phyloP scores from a whole-genome alignment of 2,797 vertebrate genomes.

The Mormyrops boulengeri region DNA sequence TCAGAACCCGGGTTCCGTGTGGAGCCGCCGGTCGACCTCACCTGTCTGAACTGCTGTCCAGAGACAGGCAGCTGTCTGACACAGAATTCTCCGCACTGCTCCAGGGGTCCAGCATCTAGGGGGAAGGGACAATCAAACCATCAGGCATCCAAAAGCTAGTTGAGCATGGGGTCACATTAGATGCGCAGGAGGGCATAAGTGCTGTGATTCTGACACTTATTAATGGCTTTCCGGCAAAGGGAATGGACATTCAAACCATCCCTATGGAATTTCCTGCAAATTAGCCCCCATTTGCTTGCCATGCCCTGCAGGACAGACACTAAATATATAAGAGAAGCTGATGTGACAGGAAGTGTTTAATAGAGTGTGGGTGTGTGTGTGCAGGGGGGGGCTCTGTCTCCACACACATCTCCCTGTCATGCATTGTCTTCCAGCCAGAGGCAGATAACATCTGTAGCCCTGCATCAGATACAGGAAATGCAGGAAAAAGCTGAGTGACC shows the following conservation, averaged over 20 bases:
- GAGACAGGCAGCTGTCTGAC: conserved; percentile 92
- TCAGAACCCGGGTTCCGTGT: background rate
- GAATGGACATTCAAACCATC: background rate
- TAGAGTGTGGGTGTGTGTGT: background rate
- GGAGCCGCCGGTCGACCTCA: conserved; percentile 42
- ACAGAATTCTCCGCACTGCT: conserved; percentile 93
- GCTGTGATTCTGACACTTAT: background rate
- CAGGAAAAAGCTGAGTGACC: conserved; percentile 11
- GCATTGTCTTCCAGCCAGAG: background rate
- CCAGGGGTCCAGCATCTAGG: conserved; percentile 85
- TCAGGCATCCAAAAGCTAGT: background rate
- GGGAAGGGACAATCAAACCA: conserved; percentile 5
- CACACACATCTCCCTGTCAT: background rate
- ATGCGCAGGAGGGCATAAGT: background rate
- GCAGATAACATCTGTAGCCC: conserved; percentile 22
- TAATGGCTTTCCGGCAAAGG: background rate
- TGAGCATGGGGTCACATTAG: background rate
- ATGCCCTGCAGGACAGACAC: background rate
- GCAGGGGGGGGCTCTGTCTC: background rate
- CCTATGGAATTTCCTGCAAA: background rate
- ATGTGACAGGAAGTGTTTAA: background rate
- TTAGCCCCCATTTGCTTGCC: background rate
- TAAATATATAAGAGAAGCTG: background rate
- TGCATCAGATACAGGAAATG: conserved; percentile 25
- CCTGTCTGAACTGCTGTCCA: conserved; percentile 92